These are phyloP conservation scores for Myotis daubentonii DNA, from an alignment of 2,797 vertebrate species.

Conservation along the genomic window DNA sequence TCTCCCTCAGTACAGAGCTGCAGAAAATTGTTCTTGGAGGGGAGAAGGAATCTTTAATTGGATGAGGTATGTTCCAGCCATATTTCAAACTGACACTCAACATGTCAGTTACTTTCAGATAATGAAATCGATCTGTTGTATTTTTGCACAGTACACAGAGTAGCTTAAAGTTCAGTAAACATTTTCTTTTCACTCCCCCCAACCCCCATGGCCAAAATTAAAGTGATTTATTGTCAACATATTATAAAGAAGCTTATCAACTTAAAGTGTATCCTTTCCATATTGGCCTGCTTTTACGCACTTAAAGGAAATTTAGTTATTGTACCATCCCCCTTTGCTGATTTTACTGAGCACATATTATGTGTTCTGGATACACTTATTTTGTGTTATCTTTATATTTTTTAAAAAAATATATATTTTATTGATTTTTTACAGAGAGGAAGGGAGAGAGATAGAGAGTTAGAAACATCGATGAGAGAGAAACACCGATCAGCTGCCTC, in stretches of 20 bases:
- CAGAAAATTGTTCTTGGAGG: conserved; percentile 24
- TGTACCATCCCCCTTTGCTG: not conserved
- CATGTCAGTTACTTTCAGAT: conserved; percentile 70
- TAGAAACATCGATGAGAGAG: no score
- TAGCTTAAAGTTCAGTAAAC: conserved; percentile 54
- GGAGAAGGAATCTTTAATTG: conserved; percentile 54
- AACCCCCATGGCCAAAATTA: conserved; percentile 59
- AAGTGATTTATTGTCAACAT: conserved; percentile 67
- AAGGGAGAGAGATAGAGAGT: no score
- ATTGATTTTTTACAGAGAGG: no score
- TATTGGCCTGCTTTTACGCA: not conserved
- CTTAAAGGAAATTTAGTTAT: conserved; percentile 46
- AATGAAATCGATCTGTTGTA: conserved; percentile 66
- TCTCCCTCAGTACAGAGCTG: conserved; percentile 25
- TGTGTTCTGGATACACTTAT: not conserved
- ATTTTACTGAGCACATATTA: not conserved
- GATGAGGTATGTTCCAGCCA: conserved; percentile 51
- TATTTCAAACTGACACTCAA: conserved; percentile 62
- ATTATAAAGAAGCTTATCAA: conserved; percentile 38
- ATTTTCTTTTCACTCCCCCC: conserved; percentile 68
- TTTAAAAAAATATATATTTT: no score
- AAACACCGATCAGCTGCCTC: no score
- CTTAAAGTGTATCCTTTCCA: not conserved
- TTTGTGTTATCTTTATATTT: conserved; percentile 27
- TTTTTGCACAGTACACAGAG: conserved; percentile 24